Evolutionary conservation across 2,797 vertebrate genomes (phyloP), one percentile per base, ranked within the genome.

Genomic region (Cyprinodon diabolis): DNA sequence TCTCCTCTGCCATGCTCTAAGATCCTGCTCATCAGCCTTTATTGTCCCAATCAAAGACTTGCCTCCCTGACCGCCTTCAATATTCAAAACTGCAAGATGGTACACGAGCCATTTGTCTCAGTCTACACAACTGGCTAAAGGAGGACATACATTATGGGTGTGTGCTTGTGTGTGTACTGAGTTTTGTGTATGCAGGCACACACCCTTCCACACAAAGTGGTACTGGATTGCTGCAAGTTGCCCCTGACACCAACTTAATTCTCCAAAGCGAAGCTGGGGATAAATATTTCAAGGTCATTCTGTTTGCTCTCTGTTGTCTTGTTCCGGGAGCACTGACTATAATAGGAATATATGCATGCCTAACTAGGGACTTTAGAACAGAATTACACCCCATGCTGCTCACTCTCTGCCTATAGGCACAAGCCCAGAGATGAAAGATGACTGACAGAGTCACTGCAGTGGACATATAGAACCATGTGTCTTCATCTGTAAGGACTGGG

Each of bases 11-110:
- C 72, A 92, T 92, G 94, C 95, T 93, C 93, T 95, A 95, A 95
- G 94, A 95, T 95, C 94, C 92, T 91, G 81, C 86, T 89, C 84
- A 89, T 90, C 90, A 87, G 89, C 89, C 93, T 95, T 95, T 95
- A 95, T 95, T 95, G 94, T 95, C 92, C 92, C 91, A 93, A 95
- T 95, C 95, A 96, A 96, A 95, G 94, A 86, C 65, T 78, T 71
- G 79, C 85, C 89, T 92, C 92, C 89, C 90, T 91, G 87, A 90
- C 87, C 86, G 87, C 89, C 91, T 95, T 95, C 94, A 95, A 95
- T 95, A 96, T 95, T 95, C 92, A 95, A 88, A 86, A 89, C 87
- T 92, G 92, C 94, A 94, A 95, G 94, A 95, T 95, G 95, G 91
- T 91, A 90, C 90, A 92, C 77, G 83, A 90, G 86, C 87, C 87